These are phyloP conservation scores for Microhierax caerulescens DNA, from an alignment of 2,797 vertebrate genomes.

Conservation along the genomic window DNA sequence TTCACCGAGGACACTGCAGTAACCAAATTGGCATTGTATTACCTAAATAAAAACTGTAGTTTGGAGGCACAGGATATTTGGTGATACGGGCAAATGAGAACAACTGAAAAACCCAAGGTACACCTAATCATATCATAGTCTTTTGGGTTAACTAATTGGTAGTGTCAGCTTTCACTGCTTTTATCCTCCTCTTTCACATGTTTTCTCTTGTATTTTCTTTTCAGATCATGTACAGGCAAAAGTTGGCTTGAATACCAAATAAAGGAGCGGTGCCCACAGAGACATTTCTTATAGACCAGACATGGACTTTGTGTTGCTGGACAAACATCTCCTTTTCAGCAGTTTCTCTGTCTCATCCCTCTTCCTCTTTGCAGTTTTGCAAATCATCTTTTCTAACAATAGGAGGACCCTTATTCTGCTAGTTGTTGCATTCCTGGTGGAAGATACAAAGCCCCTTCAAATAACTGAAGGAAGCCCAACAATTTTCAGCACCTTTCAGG, in stretches of 20 bases:
- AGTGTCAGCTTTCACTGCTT: background rate
- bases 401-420: background rate
- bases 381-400: background rate
- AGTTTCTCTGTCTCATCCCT: background rate
- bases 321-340: constrained; percentile 23
- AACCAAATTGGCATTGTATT: background rate
- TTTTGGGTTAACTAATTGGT: background rate
- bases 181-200: constrained; percentile 22
- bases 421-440: background rate
- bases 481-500: background rate
- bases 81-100: background rate
- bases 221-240: constrained; percentile 37
- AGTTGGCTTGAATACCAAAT: constrained; percentile 17
- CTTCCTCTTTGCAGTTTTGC: background rate
- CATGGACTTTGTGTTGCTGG: constrained; percentile 8
- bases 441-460: background rate
- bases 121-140: background rate
- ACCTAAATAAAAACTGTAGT: background rate
- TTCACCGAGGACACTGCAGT: background rate
- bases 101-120: background rate
- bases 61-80: background rate
- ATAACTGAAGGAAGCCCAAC: background rate
- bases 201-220: constrained; percentile 55
- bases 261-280: constrained; percentile 6
- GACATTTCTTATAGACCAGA: constrained; percentile 18